Evolutionary conservation across 2,797 vertebrate species (phyloP), one percentile per base, ranked within the genome.

Genomic region (Melanotaenia trifasciata): DNA sequence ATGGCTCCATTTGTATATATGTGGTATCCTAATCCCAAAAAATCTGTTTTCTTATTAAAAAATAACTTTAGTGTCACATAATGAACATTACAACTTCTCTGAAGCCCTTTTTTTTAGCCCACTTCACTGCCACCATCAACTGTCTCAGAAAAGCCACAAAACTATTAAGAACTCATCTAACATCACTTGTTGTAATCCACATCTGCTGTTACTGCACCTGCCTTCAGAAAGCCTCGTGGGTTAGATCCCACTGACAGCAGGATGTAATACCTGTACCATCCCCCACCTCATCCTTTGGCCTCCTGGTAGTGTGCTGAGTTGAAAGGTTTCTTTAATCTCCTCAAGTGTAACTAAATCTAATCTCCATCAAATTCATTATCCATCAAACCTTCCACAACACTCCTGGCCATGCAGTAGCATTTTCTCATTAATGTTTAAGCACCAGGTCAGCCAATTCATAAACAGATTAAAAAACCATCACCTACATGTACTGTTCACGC

Each of bases 271-370:
- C 14, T 51, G 24, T 51, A 73, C 63, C 72, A 63, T 58, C 80
- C 69, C 81, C 73, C 65, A 76, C 38, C 54, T 65, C 72, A 71
- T 64, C 69, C n/a, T 56, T 70, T 57, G 69, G 54, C 68, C 67
- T 79, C 85, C 76, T 67, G 65, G 45, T 64, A 60, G 64, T 83
- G 35, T 85, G 76, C 80, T 74, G 77, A 85, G 74, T 79, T 79
- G 64, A 81, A 86, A 36, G 43, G 58, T 79, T 83, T 66, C 51
- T 66, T 26, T 85, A 87, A 92, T 88, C 89, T 83, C 84, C 78
- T 84, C 79, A 88, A 80, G 78, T 79, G 78, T 69, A 66, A 81
- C 74, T 81, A 66, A 81, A 82, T 80, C 84, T 78, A 70, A 64
- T 67, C 76, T 76, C 57, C 75, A 80, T 84, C 43, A 67, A 79